Conservation (phyloP, 2,888 invertebrate genomes). For the Coleophora flavipennella region DNA sequence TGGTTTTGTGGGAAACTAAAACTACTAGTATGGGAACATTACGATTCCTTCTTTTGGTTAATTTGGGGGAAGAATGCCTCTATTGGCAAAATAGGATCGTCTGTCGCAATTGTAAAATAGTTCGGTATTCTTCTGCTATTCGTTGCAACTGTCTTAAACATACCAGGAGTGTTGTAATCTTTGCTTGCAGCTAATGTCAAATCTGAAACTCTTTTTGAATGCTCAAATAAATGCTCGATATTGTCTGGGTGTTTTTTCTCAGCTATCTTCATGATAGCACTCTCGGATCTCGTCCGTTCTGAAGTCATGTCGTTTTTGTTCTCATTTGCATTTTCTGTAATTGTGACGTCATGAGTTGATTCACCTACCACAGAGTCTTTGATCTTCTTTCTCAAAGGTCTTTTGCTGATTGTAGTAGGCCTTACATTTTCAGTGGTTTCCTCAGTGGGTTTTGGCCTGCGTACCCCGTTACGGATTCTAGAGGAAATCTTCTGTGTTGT, state of each 20-base stretch:
- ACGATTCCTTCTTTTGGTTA: slow-evolving; percentile 73
- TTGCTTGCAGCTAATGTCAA: slow-evolving; percentile 81
- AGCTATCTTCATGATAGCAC: slow-evolving; percentile 72
- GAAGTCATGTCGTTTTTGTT: slow-evolving; percentile 48
- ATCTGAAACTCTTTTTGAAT: slow-evolving; percentile 80
- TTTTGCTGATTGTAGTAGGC: slow-evolving; percentile 37
- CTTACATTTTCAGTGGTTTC: slow-evolving; percentile 42
- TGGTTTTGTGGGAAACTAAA: slow-evolving; percentile 42
- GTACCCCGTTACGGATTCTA: slow-evolving; percentile 49
- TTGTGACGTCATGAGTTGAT: slow-evolving; percentile 50
- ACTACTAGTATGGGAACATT: slow-evolving; percentile 31
- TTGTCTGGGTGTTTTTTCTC: slow-evolving; percentile 64
- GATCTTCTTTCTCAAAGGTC: slow-evolving; percentile 50
- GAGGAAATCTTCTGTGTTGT: slow-evolving; percentile 57
- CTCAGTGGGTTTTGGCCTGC: slow-evolving; percentile 53
- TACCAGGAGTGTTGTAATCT: slow-evolving; percentile 79
- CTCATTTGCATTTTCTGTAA: slow-evolving; percentile 47
- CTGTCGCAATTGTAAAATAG: slow-evolving; percentile 82
- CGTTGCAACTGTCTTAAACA: slow-evolving; percentile 78
- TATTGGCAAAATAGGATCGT: slow-evolving; percentile 85
- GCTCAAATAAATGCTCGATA: slow-evolving; percentile 58
- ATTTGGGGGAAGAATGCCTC: slow-evolving; percentile 86
- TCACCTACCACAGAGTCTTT: slow-evolving; percentile 53
- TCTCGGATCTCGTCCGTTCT: slow-evolving; percentile 63
- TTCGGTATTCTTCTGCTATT: slow-evolving; percentile 76